Evolutionary conservation across 2,113 vertebrate species (phyloP), one percentile per base, ranked within the genome.

Genomic region (Corythoichthys intestinalis): DNA sequence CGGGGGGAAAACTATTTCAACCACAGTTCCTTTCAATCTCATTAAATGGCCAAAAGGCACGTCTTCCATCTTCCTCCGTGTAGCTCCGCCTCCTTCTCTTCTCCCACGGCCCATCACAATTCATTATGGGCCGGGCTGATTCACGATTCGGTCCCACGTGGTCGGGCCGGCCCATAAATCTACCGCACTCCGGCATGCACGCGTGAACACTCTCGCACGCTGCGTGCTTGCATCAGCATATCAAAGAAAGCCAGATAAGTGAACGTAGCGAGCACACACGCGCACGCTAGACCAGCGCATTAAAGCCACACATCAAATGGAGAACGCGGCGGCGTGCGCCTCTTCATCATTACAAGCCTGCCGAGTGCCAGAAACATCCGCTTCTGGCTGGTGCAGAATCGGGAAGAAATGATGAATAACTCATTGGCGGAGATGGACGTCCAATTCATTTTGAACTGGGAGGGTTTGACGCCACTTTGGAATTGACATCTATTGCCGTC

Each of bases 61-160:
- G 11, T 56, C 53, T 20, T 56, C 53, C 53, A 56, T 56, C 53
- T 56, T 56, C 60, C 10, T 2, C 1, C 8, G 20, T 5, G 60
- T 11, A 5, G 60, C 60, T 44, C 60, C 38, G 38, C 58, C 37
- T 17, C 41, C 54, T 35, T 69, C 34, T 65, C 74, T 58, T 70
- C 75, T 72, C 70, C 69, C 79, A 72, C 73, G 73, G 83, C 73
- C 83, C 76, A 79, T 86, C 76, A 76, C 81, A 77, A 85, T 86
- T 86, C 86, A 88, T 89, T 83, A 83, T 74, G 67, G 78, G 73
- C 67, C n/a, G 79, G 72, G 77, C 74, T 89, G 87, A 87, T 89
- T 88, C 84, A 89, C 83, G 81, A 70, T 75, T 71, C 72, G 57
- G 87, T 83, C 82, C 78, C 81, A 80, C 83, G 81, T 82, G 83